Evolutionary conservation across 1,140 invertebrate species (phyloP), one percentile per base, ranked within the genome.

Genomic region (Macrobrachium rosenbergii): DNA sequence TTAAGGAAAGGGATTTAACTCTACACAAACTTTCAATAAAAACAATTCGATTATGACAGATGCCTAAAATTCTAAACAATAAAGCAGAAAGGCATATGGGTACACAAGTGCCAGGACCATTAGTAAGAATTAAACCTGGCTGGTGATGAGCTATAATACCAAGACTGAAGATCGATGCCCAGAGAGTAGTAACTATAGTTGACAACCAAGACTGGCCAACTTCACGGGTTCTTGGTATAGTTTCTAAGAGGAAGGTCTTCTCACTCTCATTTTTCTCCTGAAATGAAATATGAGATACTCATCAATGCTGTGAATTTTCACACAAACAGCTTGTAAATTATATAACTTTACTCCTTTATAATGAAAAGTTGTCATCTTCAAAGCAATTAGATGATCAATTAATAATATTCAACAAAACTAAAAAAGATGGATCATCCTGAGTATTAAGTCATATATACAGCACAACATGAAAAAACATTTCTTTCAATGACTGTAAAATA

Each of bases 21-120:
- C 98, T 93, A 91, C 98, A 99, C 90, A 98, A 95, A 91, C 98
- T 99, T 93, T 99, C 98, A 75, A 99, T 93, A 92, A 97, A 99
- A 58, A 99, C 93, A 83, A 99, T 96, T 91, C 94, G 95, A 86
- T 94, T 94, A 87, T 95, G 93, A 45, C 93, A 0, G 96, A 91
- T 45, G 94, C 91, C 93, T 95, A 94, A 83, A 94, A 93, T 0
- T 95, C n/a, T 91, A 95, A 90, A 17, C 17, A 91, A 59, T 78
- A 93, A 95, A 21, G 94, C 95, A 76, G 95, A 93, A 16, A 96
- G 87, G 92, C 96, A 97, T 63, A 98, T 92, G 58, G 97, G 98
- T 88, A 99, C 94, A 92, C 98, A 99, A 8, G 97, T 99, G 43
- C 98, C 98, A 79, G 98, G 98, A 0, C 98, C 98, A 93, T 99